Base-by-base conservation (phyloP, 2,113 vertebrate species). In the Calidris pygmaea region DNA sequence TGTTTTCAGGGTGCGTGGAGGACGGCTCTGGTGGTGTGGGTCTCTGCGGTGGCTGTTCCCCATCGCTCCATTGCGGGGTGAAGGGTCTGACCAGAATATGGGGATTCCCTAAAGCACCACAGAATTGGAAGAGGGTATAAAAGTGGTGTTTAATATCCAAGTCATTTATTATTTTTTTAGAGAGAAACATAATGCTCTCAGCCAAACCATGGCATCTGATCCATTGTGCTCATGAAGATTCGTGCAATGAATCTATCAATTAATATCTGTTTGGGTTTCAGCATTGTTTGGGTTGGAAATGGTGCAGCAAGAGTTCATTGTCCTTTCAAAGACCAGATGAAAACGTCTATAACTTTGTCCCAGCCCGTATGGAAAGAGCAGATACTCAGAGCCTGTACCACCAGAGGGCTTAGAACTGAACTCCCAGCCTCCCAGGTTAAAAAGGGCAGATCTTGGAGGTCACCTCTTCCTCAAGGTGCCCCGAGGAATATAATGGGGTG, bases 271-370 rank as follows among this genome's bases (percentile, higher is more conserved):
- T 84, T 92, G 76, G 79, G 75, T 50, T 77, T 62, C 59, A 59
- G 85, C 81, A 67, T 85, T 63, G 53, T 85, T 81, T 81, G 85
- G 56, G 65, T 48, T 93, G 88, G 91, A 67, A 91, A 60, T 29
- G 68, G 63, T 92, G 84, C 86, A 92, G 76, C 59, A 7, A 55
- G 62, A 48, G 48, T 29, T 96, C 85, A 53, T 94, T 91, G 88
- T 67, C 76, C 52, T 74, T 47, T 56, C 52, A 90, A 82, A 80
- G 48, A 34, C 83, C 88, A 67, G 55, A 24, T 47, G 68, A 67
- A 86, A 93, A 71, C 83, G 43, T 81, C 83, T 91, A 6, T 55
- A 66, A 90, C 79, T 96, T 89, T 92, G 78, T 89, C 56, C 66
- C 79, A 65, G 78, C 72, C 41, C 50, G 3, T 67, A 66, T 48